A percentile compares a stretch with the other conserved stretches of the same genome.
phyloP scores from a whole-genome alignment of 1,140 invertebrate species.

The Drosophila melanica region DNA sequence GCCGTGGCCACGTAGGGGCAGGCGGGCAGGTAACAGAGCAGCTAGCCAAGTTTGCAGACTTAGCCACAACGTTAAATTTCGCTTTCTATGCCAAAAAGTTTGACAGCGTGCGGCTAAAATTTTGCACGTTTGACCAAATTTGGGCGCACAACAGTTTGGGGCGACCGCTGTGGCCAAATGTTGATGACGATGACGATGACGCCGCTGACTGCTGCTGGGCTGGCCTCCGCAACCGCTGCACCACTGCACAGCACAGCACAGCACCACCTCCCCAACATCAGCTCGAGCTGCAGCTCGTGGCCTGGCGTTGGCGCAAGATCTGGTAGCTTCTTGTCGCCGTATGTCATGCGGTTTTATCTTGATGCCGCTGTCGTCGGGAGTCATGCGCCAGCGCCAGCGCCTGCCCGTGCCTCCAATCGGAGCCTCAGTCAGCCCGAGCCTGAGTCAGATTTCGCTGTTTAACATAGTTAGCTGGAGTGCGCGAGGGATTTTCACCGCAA shows the following conservation, averaged over 20 bases:
- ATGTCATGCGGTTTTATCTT: slow-evolving; percentile 80
- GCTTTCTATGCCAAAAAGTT: slow-evolving; percentile 75
- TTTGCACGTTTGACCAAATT: slow-evolving; percentile 82
- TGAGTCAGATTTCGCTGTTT: slow-evolving; percentile 77
- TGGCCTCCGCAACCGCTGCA: background rate
- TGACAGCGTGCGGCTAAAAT: slow-evolving; percentile 79
- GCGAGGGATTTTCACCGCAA: slow-evolving; percentile 66
- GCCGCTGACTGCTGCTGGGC: slow-evolving; percentile 27
- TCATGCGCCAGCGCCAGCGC: slow-evolving; percentile 54
- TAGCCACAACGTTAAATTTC: slow-evolving; percentile 57
- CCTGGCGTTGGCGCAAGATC: slow-evolving; percentile 65
- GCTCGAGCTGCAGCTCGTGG: slow-evolving; percentile 51
- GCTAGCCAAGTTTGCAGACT: slow-evolving; percentile 1
- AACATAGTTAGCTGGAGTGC: slow-evolving; percentile 69
- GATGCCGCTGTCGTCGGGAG: slow-evolving; percentile 73
- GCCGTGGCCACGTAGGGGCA: background rate
- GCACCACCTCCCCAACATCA: background rate
- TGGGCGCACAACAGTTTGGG: slow-evolving; percentile 52
- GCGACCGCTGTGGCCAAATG: slow-evolving; percentile 33
- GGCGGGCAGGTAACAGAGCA: background rate
- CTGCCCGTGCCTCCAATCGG: slow-evolving; percentile 34
- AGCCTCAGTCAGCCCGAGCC: slow-evolving; percentile 29
- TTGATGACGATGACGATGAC: slow-evolving; percentile 34
- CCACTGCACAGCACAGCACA: background rate
- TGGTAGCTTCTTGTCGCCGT: slow-evolving; percentile 81